Evolutionary conservation across 2,113 vertebrate species (phyloP), one percentile per base, ranked within the genome.

Genomic region (Albula goreensis): DNA sequence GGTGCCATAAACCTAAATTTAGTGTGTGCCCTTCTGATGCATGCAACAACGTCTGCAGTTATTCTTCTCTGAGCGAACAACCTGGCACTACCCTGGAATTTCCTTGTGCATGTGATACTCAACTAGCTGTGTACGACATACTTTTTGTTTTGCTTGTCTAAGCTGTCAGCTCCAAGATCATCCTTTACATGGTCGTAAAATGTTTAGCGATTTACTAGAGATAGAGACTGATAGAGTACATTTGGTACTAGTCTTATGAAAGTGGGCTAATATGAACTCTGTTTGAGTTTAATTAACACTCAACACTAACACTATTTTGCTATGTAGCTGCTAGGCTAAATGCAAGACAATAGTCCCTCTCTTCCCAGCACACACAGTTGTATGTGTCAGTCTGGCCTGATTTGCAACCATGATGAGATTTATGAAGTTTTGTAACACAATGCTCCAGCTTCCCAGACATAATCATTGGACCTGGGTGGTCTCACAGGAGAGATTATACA

Each of bases 401-500:
- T 31, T 15, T 70, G 50, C 11, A 10, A 17, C 12, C 52, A 74
- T 41, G 3, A 78, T 41, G 74, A 70, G 87, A 60, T 50, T 80
- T 77, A 82, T 13, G 3, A 15, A 15, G 8, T 50, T 86, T 77
- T 89, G 31, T 88, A 87, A 91, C 85, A 82, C 81, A 89, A 90
- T 74, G 70, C 83, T 80, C 22, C 78, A 86, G 88, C 78, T 13
- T 53, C 22, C 53, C 48, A 60, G 87, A 79, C 78, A 87, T 87
- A 89, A 88, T 53, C 87, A 91, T 83, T 56, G n/a, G 83, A 84
- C 90, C 84, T 31, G 10, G 79, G 50, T 66, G 88, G 81, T 86
- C 82, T 83, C 79, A 41, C 51, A 50, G 22, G 50, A 86, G 57
- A 83, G 81, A 85, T 91, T 90, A 91, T 86, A 86, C 83, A 4